Evolutionary conservation across 2,113 vertebrate species (phyloP).

Genomic region (Trogon surrucura): DNA sequence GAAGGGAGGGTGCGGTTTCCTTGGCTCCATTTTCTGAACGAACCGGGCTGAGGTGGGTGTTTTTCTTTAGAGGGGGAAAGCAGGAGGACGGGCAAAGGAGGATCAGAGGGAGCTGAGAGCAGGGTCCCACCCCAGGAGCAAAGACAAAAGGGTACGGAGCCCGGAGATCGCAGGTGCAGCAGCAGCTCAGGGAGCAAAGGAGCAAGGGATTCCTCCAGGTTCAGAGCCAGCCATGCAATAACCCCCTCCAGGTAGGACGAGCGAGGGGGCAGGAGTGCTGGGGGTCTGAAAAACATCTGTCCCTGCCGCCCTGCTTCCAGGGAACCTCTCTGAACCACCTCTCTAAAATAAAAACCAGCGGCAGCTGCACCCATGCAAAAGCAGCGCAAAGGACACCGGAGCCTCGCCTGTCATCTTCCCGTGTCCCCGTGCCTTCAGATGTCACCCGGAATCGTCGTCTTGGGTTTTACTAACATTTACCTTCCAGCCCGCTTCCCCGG

Average conservation of each 20-base stretch:
- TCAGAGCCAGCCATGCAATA: background rate
- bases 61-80: background rate
- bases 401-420: background rate
- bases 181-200: background rate
- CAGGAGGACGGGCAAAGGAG: background rate
- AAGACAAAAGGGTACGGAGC: background rate
- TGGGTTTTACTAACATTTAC: background rate
- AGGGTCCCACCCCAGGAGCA: background rate
- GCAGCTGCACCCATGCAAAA: background rate
- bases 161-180: background rate
- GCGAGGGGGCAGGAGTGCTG: background rate
- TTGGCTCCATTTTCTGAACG: constrained; percentile 78
- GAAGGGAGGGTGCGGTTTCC: constrained; percentile 59
- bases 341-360: background rate
- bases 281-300: background rate
- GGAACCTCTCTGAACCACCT: background rate
- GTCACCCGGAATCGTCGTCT: background rate
- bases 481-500: background rate
- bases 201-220: background rate
- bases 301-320: background rate
- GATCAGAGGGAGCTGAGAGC: background rate
- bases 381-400: background rate
- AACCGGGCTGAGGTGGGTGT: background rate
- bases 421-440: background rate
- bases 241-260: background rate